Percentiles rank a stretch among this genome's conserved stretches.
These are phyloP conservation scores for Cettia cetti DNA, from an alignment of 2,113 vertebrate genomes.

Conservation along the genomic window DNA sequence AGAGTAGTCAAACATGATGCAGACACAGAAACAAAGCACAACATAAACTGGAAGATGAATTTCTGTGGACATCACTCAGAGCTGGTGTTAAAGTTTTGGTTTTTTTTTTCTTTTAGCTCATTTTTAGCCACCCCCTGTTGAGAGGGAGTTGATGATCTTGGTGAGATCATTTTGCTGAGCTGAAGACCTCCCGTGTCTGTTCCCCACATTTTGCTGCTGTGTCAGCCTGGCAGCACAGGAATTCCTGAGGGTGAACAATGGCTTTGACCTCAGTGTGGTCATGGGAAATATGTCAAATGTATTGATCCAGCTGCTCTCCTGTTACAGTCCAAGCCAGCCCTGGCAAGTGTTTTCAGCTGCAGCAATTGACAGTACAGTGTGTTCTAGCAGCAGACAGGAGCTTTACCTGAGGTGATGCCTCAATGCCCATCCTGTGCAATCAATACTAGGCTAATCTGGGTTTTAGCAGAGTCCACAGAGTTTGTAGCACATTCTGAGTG, in stretches of 20 bases:
- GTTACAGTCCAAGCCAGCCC: not conserved
- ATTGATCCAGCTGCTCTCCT: not conserved
- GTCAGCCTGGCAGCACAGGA: not conserved
- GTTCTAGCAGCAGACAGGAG: not conserved
- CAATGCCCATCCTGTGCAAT: not conserved
- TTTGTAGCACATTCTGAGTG: not conserved
- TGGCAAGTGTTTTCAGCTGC: not conserved
- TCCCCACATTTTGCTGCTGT: not conserved
- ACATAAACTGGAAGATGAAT: not conserved
- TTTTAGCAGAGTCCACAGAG: not conserved
- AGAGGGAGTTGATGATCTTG: no score
- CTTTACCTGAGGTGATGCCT: not conserved
- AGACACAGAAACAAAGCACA: fast-evolving
- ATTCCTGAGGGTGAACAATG: not conserved
- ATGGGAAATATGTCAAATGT: not conserved
- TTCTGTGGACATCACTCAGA: not conserved
- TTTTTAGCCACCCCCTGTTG: not conserved
- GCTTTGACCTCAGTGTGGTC: not conserved
- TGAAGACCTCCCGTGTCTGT: not conserved
- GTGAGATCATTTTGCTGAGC: not conserved
- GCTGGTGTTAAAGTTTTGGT: not conserved
- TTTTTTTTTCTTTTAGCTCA: not conserved
- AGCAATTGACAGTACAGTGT: not conserved
- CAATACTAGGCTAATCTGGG: fast-evolving
- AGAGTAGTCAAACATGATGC: not conserved